Evolutionary conservation across 2,113 vertebrate species (phyloP).

Genomic region (Vidua chalybeata): DNA sequence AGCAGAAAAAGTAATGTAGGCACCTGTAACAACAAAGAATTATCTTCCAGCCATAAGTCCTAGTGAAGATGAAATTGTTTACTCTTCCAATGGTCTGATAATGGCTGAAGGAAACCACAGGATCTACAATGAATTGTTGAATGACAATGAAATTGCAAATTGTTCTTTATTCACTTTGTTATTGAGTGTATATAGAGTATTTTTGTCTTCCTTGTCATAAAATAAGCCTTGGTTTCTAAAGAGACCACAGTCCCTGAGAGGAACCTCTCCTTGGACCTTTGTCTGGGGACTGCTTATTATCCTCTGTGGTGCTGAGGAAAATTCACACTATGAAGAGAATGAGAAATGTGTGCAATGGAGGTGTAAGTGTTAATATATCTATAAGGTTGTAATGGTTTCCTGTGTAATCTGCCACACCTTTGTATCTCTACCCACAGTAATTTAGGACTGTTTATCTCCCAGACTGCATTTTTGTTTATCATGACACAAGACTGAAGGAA

Average conservation of each 20-base stretch:
- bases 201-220: background rate
- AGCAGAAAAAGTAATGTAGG: background rate
- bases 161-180: background rate
- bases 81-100: background rate
- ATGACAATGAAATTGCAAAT: background rate
- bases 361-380: background rate
- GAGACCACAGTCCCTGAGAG: background rate
- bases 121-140: background rate
- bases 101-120: background rate
- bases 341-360: background rate
- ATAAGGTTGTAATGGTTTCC: background rate
- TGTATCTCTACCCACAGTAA: background rate
- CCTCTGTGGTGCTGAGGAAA: background rate
- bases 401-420: background rate
- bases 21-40: background rate
- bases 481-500: background rate
- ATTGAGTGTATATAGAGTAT: background rate
- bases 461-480: background rate
- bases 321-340: background rate
- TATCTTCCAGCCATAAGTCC: background rate
- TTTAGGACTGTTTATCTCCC: background rate
- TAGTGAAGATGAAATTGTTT: background rate
- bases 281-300: background rate
- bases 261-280: rapidly evolving
- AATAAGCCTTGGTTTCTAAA: background rate